These are phyloP conservation scores for Molossus molossus DNA, from an alignment of 2,797 vertebrate species.

Conservation along the genomic window DNA sequence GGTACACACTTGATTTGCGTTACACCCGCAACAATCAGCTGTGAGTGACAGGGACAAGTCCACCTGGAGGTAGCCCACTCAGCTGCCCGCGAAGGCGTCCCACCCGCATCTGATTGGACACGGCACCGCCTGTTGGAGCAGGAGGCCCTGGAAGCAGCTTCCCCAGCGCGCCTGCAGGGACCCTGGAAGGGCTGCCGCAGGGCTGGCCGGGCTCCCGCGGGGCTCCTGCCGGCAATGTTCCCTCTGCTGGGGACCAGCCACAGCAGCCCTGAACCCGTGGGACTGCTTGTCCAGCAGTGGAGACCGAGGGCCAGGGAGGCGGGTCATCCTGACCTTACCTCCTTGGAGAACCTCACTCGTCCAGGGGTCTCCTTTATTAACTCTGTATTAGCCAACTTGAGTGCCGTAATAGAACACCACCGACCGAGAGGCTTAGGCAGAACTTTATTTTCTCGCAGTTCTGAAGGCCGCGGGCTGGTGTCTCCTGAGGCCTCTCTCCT, in stretches of 20 bases:
- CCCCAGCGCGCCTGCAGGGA: neutral
- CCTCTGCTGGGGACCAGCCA: neutral
- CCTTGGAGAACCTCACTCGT: neutral
- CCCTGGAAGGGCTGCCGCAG: neutral
- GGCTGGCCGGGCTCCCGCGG: neutral
- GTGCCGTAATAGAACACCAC: neutral
- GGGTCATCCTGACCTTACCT: neutral
- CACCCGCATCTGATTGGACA: conserved; percentile 22
- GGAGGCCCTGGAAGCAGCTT: neutral
- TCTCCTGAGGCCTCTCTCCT: neutral
- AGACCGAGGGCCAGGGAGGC: neutral
- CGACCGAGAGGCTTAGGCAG: neutral
- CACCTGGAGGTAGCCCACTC: neutral
- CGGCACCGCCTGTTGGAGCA: neutral
- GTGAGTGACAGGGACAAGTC: neutral
- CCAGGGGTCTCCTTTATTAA: neutral
- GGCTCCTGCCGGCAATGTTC: neutral
- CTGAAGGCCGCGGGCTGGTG: neutral
- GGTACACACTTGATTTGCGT: neutral
- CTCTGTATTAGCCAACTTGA: neutral
- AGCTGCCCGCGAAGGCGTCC: neutral
- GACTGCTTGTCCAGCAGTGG: neutral
- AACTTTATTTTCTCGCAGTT: neutral
- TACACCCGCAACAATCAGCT: neutral
- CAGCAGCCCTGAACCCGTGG: neutral